Base-by-base conservation (phyloP, 2,888 invertebrate species). In the Pyrochroa serraticornis region DNA sequence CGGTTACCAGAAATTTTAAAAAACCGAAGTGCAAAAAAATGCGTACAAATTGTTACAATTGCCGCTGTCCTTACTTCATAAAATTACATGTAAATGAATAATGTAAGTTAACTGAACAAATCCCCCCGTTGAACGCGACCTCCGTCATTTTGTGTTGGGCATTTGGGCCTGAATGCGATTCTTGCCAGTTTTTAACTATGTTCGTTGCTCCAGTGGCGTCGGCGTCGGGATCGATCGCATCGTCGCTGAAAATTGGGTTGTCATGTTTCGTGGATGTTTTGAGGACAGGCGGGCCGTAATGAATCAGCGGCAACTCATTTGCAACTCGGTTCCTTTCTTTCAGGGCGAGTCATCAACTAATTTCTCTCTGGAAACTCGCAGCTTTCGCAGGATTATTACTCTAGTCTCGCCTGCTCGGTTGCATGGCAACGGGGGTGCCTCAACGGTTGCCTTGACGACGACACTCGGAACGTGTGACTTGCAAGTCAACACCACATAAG, bases 321-420 rank as follows among this genome's bases (percentile, higher is more conserved):
- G 75, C 75, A 75, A 76, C 73, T 75, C 73, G 73, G 73, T 70
- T 74, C 75, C 72, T 74, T 76, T 76, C 75, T 75, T 76, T 76
- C 73, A 73, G 71, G 67, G 64, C 74, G 73, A 75, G 75, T 75
- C 77, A 77, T 77, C 77, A 76, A 76, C 77, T 77, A 75, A 77
- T 77, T 77, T 77, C 77, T 75, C 72, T 72, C 67, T 60, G 22
- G 62, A 72, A 75, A 75, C 72, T 73, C 73, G 68, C 69, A 70
- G 73, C 72, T 73, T 72, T 72, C 72, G 73, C 73, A 70, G 74
- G 74, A 74, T 75, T 74, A 75, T 74, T 74, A 74, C 72, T 71
- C 70, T 43, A 55, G 63, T 62, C 63, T 63, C 63, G 49, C 55
- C 62, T 63, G 63, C 58, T 47, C 50, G 64, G 72, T 73, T 66